Conservation (phyloP, 2,113 vertebrate species). For the Tachycineta bicolor region DNA sequence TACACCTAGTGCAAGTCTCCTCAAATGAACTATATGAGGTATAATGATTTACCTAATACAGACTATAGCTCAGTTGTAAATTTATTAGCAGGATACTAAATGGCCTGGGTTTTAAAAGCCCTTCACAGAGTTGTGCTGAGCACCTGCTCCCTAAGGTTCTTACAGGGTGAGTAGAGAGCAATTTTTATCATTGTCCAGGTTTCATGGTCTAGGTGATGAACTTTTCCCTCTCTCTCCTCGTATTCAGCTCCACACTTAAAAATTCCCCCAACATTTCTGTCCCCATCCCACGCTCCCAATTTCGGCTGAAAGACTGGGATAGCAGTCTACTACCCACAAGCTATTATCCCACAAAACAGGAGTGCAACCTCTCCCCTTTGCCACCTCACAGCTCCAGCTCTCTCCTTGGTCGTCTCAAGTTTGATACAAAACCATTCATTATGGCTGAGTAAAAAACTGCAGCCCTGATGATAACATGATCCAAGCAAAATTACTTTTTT, state of each 20-base stretch:
- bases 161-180: background rate
- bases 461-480: background rate
- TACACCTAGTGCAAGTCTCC: conserved; percentile 41
- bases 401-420: background rate
- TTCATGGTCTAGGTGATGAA: background rate
- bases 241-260: background rate
- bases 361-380: background rate
- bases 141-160: background rate
- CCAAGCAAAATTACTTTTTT: background rate
- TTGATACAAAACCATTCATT: background rate
- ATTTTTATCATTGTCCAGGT: background rate
- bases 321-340: background rate
- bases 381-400: background rate
- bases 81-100: background rate
- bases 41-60: background rate
- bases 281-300: background rate
- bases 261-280: background rate
- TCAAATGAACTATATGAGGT: conserved; percentile 29
- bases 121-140: background rate
- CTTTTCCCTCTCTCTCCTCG: background rate
- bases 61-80: background rate
- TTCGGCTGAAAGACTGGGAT: background rate
- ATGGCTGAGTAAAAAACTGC: background rate
- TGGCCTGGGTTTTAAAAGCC: background rate
- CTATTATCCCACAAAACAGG: background rate